phyloP scores from a whole-genome alignment of 2,797 vertebrate species.

The Clarias fuscus region DNA sequence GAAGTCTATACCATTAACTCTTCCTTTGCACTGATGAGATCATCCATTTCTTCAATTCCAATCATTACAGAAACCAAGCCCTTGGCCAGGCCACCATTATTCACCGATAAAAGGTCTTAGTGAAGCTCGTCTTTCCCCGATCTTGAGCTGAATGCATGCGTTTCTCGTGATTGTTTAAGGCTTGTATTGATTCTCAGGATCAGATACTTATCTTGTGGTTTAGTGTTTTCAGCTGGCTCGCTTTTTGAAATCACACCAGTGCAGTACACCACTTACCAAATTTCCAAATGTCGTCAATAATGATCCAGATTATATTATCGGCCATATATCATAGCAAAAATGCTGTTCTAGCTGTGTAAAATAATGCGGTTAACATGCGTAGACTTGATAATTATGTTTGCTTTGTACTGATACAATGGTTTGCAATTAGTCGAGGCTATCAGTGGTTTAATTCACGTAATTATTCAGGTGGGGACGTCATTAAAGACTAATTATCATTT shows the following conservation, averaged over 20 bases:
- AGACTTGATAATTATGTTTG: constrained; percentile 33
- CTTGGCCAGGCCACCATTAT: constrained; percentile 37
- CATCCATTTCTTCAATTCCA: constrained; percentile 38
- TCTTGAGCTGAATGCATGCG: constrained; percentile 17
- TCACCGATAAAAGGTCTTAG: constrained; percentile 24
- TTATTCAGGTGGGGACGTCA: constrained; percentile 32
- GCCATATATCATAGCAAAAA: neutral
- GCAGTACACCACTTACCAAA: neutral
- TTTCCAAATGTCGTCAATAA: neutral
- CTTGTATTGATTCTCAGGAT: constrained; percentile 27
- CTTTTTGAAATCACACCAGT: neutral
- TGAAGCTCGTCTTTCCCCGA: constrained; percentile 1
- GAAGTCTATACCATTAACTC: constrained; percentile 18
- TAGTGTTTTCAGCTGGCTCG: neutral
- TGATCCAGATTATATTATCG: neutral
- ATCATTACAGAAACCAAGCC: constrained; percentile 49
- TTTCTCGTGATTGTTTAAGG: constrained; percentile 34
- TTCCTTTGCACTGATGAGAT: constrained; percentile 28
- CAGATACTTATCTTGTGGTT: neutral
- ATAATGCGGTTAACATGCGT: constrained; percentile 21
- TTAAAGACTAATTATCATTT: constrained; percentile 40
- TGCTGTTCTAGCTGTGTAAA: neutral
- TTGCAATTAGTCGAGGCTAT: constrained; percentile 40
- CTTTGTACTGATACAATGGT: constrained; percentile 34
- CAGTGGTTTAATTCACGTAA: constrained; percentile 34